These are phyloP conservation scores for Beris chalybata DNA, from an alignment of 2,888 invertebrate species.

Conservation along the genomic window DNA sequence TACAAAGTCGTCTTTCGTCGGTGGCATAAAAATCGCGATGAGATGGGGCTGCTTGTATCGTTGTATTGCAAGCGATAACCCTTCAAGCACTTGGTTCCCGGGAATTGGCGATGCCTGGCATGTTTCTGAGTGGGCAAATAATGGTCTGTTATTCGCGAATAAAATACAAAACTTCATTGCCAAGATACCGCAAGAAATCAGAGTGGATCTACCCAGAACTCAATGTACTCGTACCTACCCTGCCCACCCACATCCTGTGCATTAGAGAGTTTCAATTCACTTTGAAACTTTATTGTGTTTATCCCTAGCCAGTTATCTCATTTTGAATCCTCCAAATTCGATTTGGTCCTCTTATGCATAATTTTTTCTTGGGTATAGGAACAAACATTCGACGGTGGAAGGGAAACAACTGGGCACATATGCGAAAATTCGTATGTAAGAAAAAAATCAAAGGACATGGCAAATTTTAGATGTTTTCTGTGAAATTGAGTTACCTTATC, in stretches of 20 bases:
- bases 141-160: conserved; percentile 17
- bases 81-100: conserved; percentile 1
- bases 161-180: conserved; percentile 13
- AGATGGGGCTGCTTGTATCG: not conserved
- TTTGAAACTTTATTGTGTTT: conserved; percentile 23
- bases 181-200: conserved; percentile 12
- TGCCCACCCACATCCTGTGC: not conserved
- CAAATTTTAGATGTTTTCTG: too few species aligned
- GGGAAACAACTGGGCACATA: too few species aligned
- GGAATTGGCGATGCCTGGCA: conserved; percentile 5
- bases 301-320: conserved; percentile 29
- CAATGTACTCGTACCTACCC: too few species aligned
- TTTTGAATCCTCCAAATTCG: conserved; percentile 35
- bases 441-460: too few species aligned
- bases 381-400: too few species aligned
- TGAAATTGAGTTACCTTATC: too few species aligned
- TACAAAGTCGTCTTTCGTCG: too few species aligned
- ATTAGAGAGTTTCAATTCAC: conserved; percentile 23
- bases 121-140: conserved; percentile 17
- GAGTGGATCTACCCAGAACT: not conserved
- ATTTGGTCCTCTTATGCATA: conserved; percentile 19
- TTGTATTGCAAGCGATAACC: not conserved
- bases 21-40: too few species aligned
- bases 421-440: too few species aligned
- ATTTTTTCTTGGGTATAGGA: too few species aligned